Percentiles rank a stretch among this genome's conserved stretches.
phyloP scores from a whole-genome alignment of 2,797 vertebrate genomes.

The Carduelis carduelis region DNA sequence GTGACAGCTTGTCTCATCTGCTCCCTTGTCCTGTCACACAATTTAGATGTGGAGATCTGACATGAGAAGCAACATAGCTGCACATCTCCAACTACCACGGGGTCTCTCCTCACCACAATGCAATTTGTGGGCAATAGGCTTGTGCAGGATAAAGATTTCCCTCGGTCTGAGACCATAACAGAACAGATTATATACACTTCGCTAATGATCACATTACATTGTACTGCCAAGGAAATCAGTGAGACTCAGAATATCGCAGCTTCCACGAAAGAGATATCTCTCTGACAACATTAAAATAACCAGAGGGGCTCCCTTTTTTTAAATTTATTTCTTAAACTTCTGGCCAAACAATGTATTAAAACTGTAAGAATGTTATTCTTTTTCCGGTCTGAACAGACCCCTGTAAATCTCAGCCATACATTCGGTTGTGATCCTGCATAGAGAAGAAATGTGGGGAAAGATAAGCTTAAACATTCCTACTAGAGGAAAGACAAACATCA shows the following conservation, averaged over 20 bases:
- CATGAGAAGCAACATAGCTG: conserved; percentile 76
- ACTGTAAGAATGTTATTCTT: background rate
- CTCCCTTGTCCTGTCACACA: conserved; percentile 86
- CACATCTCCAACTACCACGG: conserved; percentile 73
- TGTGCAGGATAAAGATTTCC: conserved; percentile 25
- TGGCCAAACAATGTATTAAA: background rate
- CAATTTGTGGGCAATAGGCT: conserved; percentile 66
- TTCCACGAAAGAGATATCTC: background rate
- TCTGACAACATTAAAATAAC: background rate
- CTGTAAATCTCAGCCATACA: background rate
- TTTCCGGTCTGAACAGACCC: background rate
- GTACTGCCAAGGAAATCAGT: background rate
- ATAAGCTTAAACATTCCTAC: background rate
- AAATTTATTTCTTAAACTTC: background rate
- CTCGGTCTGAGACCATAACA: background rate
- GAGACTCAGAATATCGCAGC: background rate
- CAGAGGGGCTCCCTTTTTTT: background rate
- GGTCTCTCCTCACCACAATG: conserved; percentile 64
- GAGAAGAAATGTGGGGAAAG: background rate
- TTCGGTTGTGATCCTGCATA: background rate
- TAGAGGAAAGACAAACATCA: background rate
- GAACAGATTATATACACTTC: conserved; percentile 39
- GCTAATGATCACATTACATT: conserved; percentile 47
- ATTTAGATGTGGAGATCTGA: conserved; percentile 75
- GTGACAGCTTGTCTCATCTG: conserved; percentile 92